phyloP scores from a whole-genome alignment of 2,113 vertebrate species.

The Archocentrus centrarchus region DNA sequence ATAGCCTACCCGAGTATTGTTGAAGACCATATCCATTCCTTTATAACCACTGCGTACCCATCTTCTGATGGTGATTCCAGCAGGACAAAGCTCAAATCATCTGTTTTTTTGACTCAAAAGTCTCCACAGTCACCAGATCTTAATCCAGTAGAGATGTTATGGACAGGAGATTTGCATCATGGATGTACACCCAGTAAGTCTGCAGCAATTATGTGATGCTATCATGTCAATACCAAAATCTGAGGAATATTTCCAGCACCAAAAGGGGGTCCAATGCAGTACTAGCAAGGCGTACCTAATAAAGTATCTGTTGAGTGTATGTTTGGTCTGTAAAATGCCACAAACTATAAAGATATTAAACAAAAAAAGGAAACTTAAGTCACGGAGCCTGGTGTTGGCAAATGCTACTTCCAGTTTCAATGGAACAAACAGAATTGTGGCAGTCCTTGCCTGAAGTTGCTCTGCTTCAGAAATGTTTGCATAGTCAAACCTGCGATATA shows the following conservation, averaged over 20 bases:
- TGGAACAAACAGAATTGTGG: background rate
- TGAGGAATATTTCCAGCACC: background rate
- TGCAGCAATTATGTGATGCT: background rate
- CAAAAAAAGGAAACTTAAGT: background rate
- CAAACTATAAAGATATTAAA: background rate
- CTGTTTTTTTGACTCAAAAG: background rate
- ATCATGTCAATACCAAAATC: background rate
- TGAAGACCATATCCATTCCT: background rate
- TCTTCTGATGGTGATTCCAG: background rate
- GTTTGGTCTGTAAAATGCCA: background rate
- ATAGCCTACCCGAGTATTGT: background rate
- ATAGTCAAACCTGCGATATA: conserved; percentile 1
- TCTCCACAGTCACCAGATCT: background rate
- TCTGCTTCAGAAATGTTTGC: conserved; percentile 19
- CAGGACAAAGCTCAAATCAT: background rate
- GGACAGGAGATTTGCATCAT: background rate
- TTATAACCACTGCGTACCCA: background rate
- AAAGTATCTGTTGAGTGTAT: background rate
- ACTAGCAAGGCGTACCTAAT: background rate
- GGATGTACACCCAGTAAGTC: background rate
- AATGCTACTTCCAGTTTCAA: background rate
- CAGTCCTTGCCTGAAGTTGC: background rate
- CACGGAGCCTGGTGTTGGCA: background rate
- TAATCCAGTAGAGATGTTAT: background rate
- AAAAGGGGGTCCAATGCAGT: background rate